phyloP scores from a whole-genome alignment of 2,888 invertebrate species.

The Neoscelio sp. region DNA sequence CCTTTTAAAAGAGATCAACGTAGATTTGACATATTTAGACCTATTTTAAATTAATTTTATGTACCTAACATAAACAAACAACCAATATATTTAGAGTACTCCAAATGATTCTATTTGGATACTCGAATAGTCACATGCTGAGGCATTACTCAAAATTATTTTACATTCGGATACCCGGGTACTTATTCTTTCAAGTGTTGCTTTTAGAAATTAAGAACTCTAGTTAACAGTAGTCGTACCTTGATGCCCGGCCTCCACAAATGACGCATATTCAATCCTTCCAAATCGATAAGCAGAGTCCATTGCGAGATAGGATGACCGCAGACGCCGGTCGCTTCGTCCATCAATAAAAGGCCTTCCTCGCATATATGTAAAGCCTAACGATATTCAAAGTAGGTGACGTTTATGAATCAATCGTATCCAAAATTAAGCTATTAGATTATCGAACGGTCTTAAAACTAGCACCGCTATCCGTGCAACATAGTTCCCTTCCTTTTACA shows the following conservation, averaged over 20 bases:
- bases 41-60: too few species aligned
- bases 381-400: constrained; percentile 16
- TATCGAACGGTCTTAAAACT: background rate
- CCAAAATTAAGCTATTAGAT: constrained; percentile 19
- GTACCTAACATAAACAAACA: too few species aligned
- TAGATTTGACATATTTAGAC: too few species aligned
- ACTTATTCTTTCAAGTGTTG: too few species aligned
- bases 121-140: too few species aligned
- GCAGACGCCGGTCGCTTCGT: constrained; percentile 92
- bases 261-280: constrained; percentile 97
- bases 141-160: too few species aligned
- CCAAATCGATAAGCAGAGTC: constrained; percentile 95
- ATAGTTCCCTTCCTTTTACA: too few species aligned
- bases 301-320: constrained; percentile 94
- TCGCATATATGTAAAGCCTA: constrained; percentile 95
- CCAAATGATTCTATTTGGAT: too few species aligned
- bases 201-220: too few species aligned
- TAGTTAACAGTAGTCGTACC: constrained; percentile 76
- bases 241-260: constrained; percentile 97
- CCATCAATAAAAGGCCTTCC: constrained; percentile 94
- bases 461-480: background rate
- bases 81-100: too few species aligned
- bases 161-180: too few species aligned
- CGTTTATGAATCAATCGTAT: constrained; percentile 38
- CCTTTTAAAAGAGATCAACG: too few species aligned